Evolutionary conservation across 2,113 vertebrate species (phyloP).

Genomic region (Chloropsis cyanopogon): DNA sequence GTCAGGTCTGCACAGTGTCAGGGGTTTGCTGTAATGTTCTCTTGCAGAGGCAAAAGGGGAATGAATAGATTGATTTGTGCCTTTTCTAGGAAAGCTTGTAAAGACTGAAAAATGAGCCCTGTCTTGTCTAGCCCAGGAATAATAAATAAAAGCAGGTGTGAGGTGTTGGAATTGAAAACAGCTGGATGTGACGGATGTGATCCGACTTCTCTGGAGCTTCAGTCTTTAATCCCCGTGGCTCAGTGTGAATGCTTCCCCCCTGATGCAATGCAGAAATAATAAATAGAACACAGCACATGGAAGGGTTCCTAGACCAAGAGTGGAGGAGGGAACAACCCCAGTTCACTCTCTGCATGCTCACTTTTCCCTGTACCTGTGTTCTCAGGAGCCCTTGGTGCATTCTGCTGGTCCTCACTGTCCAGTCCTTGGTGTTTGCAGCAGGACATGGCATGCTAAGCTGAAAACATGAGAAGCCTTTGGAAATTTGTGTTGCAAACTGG

Average conservation of each 20-base stretch:
- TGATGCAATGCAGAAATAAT: slow-evolving; percentile 75
- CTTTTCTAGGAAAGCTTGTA: slow-evolving; percentile 55
- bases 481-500: not conserved
- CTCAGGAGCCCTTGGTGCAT: not conserved
- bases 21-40: not conserved
- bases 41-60: not conserved
- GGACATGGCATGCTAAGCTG: not conserved
- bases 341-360: not conserved
- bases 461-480: not conserved
- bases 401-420: not conserved
- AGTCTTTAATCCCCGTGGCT: slow-evolving; percentile 73
- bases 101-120: slow-evolving; percentile 69
- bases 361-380: not conserved
- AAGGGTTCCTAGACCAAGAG: slow-evolving; percentile 57
- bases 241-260: slow-evolving; percentile 72
- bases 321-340: not conserved
- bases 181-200: slow-evolving; percentile 73
- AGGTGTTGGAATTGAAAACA: slow-evolving; percentile 71
- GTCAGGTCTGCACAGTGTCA: not conserved
- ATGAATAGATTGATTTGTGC: not conserved
- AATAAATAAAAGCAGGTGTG: slow-evolving; percentile 85
- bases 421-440: not conserved
- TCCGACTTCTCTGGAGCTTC: slow-evolving; percentile 70
- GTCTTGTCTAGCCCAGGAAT: slow-evolving; percentile 69
- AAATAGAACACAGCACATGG: slow-evolving; percentile 72